These are phyloP conservation scores for Pseudomyrmex dendroicus DNA, from an alignment of 1,140 invertebrate species.

Conservation along the genomic window DNA sequence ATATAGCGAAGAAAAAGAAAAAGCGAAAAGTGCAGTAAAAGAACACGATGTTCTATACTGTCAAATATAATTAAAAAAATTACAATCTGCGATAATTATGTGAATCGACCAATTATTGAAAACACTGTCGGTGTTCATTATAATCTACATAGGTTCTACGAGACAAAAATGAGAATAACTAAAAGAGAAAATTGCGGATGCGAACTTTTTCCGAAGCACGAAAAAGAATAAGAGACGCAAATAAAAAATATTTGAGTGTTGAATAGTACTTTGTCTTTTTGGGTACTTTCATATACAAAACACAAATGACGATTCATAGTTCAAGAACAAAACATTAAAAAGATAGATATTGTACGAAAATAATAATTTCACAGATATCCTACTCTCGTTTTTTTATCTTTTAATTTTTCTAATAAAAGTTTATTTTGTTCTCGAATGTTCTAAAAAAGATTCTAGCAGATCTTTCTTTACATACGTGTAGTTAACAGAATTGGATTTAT, in stretches of 20 bases:
- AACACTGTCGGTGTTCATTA: constrained; percentile 72
- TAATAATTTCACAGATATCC: constrained; percentile 75
- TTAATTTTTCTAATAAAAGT: not conserved
- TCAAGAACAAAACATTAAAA: constrained; percentile 70
- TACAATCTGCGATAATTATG: constrained; percentile 60
- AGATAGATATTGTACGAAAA: constrained; percentile 75
- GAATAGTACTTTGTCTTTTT: constrained; percentile 73
- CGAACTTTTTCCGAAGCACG: constrained; percentile 51
- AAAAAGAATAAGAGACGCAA: constrained; percentile 34
- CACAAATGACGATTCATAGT: constrained; percentile 70
- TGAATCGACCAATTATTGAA: constrained; percentile 67
- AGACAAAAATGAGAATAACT: constrained; percentile 35
- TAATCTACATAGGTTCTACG: constrained; percentile 65
- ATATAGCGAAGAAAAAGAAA: not conserved
- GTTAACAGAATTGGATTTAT: too few relatives aligned
- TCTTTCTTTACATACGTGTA: too few relatives aligned
- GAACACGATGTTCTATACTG: constrained; percentile 61
- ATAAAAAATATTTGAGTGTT: constrained; percentile 55
- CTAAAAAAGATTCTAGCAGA: too few relatives aligned
- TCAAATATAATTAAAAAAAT: constrained; percentile 59
- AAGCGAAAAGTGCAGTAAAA: not conserved
- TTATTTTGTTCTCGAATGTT: too few relatives aligned
- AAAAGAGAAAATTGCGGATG: constrained; percentile 15
- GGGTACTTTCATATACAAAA: constrained; percentile 75
- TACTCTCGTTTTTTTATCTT: constrained; percentile 28